Percentiles rank a stretch among this genome's conserved stretches.
These are phyloP conservation scores for Ichneumoninae sp. DNA, from an alignment of 2,888 invertebrate genomes.

Conservation along the genomic window DNA sequence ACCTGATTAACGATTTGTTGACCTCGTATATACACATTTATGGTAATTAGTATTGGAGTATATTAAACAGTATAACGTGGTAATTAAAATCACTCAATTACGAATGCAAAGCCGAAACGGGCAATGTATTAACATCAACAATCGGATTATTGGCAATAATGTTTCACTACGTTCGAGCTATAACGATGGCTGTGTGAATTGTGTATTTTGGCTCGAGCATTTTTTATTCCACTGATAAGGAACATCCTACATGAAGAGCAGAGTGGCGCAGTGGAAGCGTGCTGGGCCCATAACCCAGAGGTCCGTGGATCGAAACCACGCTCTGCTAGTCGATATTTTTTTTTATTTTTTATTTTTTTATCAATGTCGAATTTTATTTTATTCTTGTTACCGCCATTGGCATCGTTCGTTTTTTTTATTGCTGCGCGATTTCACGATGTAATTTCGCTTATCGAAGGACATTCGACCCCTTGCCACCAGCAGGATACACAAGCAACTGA, in stretches of 20 bases:
- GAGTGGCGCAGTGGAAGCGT: slow-evolving; percentile 73
- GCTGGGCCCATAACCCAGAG: slow-evolving; percentile 68
- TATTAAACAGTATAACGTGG: neutral
- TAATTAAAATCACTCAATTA: slow-evolving; percentile 16
- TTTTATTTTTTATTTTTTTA: slow-evolving; percentile 30
- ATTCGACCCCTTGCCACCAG: neutral
- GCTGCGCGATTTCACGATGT: neutral
- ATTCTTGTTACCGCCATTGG: neutral
- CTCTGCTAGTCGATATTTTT: slow-evolving; percentile 61
- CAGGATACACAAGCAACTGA: neutral
- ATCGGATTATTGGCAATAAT: neutral
- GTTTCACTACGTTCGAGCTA: neutral
- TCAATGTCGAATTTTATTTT: neutral
- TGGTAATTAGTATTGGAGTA: neutral
- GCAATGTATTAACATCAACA: neutral
- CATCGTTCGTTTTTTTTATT: neutral
- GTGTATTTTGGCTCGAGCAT: neutral
- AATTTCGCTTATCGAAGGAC: neutral
- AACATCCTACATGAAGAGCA: slow-evolving; percentile 48
- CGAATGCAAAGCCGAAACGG: neutral
- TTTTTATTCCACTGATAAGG: slow-evolving; percentile 13
- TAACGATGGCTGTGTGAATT: neutral
- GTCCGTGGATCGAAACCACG: slow-evolving; percentile 61
- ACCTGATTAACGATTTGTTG: neutral
- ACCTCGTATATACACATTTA: neutral